phyloP scores from a whole-genome alignment of 2,888 invertebrate species.

The Phengaris arion region DNA sequence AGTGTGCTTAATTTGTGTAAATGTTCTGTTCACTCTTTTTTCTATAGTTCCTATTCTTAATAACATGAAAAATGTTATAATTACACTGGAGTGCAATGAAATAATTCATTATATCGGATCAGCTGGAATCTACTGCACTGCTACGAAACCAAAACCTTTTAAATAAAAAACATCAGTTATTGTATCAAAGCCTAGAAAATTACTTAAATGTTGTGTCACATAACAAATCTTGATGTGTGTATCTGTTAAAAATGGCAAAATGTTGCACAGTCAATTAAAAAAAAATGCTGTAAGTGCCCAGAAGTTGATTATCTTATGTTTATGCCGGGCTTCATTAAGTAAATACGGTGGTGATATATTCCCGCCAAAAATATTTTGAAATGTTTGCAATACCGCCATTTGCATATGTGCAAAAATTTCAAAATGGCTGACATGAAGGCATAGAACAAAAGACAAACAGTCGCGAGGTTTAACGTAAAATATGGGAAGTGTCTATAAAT shows the following conservation, averaged over 20 bases:
- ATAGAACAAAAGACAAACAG: slow-evolving; percentile 76
- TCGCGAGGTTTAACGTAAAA: slow-evolving; percentile 61
- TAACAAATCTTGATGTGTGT: background rate
- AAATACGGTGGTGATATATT: slow-evolving; percentile 59
- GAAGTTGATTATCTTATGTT: slow-evolving; percentile 77
- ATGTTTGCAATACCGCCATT: slow-evolving; percentile 38
- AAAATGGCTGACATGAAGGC: slow-evolving; percentile 51
- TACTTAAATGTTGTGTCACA: background rate
- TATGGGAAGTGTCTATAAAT: slow-evolving; percentile 23
- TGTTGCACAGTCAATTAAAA: background rate
- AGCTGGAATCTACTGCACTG: background rate
- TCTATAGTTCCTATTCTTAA: background rate
- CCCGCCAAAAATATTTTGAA: slow-evolving; percentile 53
- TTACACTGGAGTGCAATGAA: background rate
- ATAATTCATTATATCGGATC: background rate
- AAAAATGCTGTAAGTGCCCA: slow-evolving; percentile 67
- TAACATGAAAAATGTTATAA: background rate
- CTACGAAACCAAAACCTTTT: background rate
- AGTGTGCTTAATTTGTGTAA: background rate
- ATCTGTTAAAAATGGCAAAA: background rate
- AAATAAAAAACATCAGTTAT: background rate
- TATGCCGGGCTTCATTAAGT: slow-evolving; percentile 59
- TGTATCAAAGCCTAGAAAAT: background rate
- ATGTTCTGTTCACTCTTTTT: background rate
- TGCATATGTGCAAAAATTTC: slow-evolving; percentile 41